A percentile compares a stretch with the other conserved stretches of the same genome.
phyloP scores from a whole-genome alignment of 2,113 vertebrate genomes.

The Amia ocellicauda region DNA sequence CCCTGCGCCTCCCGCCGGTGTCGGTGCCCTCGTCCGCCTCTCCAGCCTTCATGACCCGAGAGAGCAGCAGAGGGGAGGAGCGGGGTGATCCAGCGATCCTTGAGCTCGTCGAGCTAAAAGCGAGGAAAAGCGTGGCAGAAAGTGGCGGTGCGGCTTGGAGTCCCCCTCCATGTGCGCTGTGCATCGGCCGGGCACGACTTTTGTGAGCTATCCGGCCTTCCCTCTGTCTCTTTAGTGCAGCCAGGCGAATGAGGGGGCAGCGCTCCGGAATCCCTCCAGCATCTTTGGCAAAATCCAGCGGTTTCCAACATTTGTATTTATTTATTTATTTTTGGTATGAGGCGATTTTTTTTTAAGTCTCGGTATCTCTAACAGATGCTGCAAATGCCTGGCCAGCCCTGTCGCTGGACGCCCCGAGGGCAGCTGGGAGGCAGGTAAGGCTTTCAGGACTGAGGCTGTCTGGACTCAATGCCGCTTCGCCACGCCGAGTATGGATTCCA shows the following conservation, averaged over 20 bases:
- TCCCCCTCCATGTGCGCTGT: background rate
- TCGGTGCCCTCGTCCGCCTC: conserved; percentile 47
- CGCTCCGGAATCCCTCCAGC: background rate
- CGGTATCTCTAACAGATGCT: conserved; percentile 26
- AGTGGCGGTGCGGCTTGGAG: background rate
- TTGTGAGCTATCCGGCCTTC: background rate
- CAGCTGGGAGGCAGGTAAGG: conserved; percentile 68
- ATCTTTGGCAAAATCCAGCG: background rate
- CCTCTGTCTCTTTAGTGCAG: background rate
- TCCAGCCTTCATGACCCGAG: conserved; percentile 36
- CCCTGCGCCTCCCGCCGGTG: conserved; percentile 39
- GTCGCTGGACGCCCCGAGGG: conserved; percentile 32
- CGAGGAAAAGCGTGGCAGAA: conserved; percentile 23
- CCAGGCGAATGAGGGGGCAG: background rate
- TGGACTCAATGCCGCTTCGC: conserved; percentile 44
- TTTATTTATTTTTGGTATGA: too few species aligned
- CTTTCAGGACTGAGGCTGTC: conserved; percentile 39
- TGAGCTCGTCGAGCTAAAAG: conserved; percentile 34
- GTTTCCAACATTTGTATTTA: background rate
- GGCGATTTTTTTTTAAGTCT: background rate
- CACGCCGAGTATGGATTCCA: conserved; percentile 42
- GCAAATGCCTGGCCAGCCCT: conserved; percentile 28
- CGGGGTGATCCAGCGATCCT: conserved; percentile 30
- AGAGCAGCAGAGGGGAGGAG: conserved; percentile 30
- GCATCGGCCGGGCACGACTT: background rate